Evolutionary conservation across 2,113 vertebrate genomes (phyloP), one percentile per base, ranked within the genome.

Genomic region (Tragelaphus buxtoni): DNA sequence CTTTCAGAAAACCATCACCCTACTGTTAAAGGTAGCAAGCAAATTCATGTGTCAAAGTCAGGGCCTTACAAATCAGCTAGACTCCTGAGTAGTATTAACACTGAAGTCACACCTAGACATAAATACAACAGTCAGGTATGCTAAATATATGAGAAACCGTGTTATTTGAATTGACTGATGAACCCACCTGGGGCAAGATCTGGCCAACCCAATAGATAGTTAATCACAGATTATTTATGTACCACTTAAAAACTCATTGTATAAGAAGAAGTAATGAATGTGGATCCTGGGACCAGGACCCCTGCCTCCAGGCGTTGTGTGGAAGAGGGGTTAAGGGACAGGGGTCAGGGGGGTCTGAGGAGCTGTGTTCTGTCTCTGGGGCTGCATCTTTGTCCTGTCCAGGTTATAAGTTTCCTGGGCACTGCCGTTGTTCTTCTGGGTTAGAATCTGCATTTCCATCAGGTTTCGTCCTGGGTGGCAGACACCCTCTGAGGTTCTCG

Each of bases 71-170:
- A 94, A 49, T 60, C 63, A 56, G 18, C 30, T 56, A 84, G 90
- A 87, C 51, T 90, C 90, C 81, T 84, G 79, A 87, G 55, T 85
- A 88, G 82, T 65, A 61, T 93, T 80, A 81, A 60, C n/a, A 80
- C 11, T 3, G 60, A 47, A 80, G 61, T 56, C 17, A 12, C 17
- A 87, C 32, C 49, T 32, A 76, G 20, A 82, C 9, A 81, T 55
- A 84, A 87, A 65, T n/a, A 55, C n/a, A 91, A 53, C 32, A 60
- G 88, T n/a, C 30, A 60, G 9, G 17, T 58, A 13, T 65, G n/a
- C 39, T 74, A 47, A 83, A 90, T 58, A 74, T 72, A 53, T 85
- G 26, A 90, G 47, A 95, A 95, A 65, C 81, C 61, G 16, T 24
- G 82, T 85, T 88, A 69, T 10, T 86, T 35, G 30, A 94, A 90